Conservation (phyloP, 1,140 invertebrate genomes). For the Brachionus plicatilis region DNA sequence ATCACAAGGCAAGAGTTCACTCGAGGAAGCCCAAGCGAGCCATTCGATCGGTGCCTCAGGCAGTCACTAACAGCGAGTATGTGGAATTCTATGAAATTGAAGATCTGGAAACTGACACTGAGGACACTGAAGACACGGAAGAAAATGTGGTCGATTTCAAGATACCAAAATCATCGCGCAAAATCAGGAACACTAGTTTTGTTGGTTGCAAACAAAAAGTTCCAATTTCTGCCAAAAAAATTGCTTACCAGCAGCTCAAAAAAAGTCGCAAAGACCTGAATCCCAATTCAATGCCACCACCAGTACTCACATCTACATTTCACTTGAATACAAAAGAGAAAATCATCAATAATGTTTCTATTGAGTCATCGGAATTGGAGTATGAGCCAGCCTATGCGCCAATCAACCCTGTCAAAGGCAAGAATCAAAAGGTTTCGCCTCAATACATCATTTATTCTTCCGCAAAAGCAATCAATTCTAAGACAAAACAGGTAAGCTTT, state of each 20-base stretch:
- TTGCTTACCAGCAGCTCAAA: not conserved
- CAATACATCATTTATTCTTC: constrained; percentile 7
- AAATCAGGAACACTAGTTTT: not conserved
- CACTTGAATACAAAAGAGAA: not conserved
- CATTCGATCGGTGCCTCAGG: not conserved
- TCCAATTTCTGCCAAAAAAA: not conserved
- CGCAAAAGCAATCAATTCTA: not conserved
- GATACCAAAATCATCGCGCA: not conserved
- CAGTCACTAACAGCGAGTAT: not conserved
- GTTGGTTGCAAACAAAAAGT: not conserved
- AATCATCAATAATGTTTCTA: constrained; percentile 4
- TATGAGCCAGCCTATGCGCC: constrained; percentile 18
- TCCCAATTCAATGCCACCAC: constrained; percentile 9
- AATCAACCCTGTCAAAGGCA: not conserved
- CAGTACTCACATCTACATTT: constrained; percentile 19
- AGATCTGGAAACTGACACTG: constrained; percentile 7
- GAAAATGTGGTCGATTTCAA: not conserved
- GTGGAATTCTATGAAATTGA: constrained; percentile 17
- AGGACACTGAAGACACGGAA: constrained; percentile 37
- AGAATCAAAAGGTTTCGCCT: not conserved
- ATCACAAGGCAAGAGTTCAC: not conserved
- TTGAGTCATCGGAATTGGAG: constrained; percentile 22
- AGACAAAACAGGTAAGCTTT: constrained; percentile 1
- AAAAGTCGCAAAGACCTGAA: not conserved
- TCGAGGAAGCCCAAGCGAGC: not conserved